A percentile compares a stretch with the other conserved stretches of the same genome.
Conservation (phyloP, 1,140 invertebrate species). For the Drosophila mauritiana region DNA sequence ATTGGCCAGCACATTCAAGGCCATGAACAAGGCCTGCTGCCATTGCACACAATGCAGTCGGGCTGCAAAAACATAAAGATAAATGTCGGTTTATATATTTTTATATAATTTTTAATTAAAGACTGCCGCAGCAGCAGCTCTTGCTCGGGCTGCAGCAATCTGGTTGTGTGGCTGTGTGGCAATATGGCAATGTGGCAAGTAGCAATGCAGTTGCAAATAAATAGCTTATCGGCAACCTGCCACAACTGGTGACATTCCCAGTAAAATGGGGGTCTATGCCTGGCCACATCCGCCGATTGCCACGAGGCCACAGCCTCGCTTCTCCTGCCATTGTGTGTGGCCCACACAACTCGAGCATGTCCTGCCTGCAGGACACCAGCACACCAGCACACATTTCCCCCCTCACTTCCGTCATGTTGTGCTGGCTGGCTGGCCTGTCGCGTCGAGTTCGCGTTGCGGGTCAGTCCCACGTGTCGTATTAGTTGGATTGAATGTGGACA, state of each 20-base stretch:
- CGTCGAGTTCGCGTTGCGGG: constrained; percentile 33
- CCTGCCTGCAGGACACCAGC: constrained; percentile 37
- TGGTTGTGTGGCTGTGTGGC: background rate
- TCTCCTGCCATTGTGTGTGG: constrained; percentile 26
- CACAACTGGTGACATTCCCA: constrained; percentile 51
- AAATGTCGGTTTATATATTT: constrained; percentile 31
- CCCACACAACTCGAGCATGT: constrained; percentile 70
- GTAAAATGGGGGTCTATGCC: constrained; percentile 30
- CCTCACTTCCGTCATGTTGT: constrained; percentile 1
- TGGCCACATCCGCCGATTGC: constrained; percentile 49
- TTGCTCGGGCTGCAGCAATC: constrained; percentile 12
- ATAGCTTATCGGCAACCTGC: constrained; percentile 40
- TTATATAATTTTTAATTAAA: constrained; percentile 55
- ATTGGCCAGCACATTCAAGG: constrained; percentile 26
- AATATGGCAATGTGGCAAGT: constrained; percentile 11
- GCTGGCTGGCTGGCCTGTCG: constrained; percentile 16
- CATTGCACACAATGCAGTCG: constrained; percentile 8
- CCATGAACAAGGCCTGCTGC: constrained; percentile 28
- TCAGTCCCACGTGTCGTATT: constrained; percentile 70
- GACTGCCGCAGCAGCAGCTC: constrained; percentile 17
- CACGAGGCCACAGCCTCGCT: constrained; percentile 20
- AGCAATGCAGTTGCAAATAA: constrained; percentile 47
- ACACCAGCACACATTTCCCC: background rate
- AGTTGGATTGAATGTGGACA: constrained; percentile 61
- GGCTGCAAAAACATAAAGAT: constrained; percentile 14